Percentiles rank a stretch among this genome's conserved stretches.
Conservation (phyloP, 2,797 vertebrate genomes). For the Myripristis murdjan region DNA sequence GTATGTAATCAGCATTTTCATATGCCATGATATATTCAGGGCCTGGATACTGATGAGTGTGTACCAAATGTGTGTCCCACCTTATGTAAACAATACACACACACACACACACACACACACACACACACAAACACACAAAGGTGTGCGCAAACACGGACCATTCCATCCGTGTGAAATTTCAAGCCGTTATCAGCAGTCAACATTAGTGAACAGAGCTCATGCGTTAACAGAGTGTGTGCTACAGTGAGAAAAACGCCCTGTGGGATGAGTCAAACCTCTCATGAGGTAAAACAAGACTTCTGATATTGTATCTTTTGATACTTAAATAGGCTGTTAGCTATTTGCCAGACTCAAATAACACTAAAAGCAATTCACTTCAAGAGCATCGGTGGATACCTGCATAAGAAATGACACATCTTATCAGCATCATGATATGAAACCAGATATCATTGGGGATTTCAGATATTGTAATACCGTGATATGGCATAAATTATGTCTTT, state of each 20-base stretch:
- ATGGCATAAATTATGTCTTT: too few species aligned
- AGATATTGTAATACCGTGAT: too few species aligned
- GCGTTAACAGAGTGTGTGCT: constrained; percentile 29
- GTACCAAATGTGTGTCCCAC: constrained; percentile 57
- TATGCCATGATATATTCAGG: constrained; percentile 26
- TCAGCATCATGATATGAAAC: too few species aligned
- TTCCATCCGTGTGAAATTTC: constrained; percentile 65
- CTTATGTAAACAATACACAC: constrained; percentile 76
- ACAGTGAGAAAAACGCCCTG: constrained; percentile 5
- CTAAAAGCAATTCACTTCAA: constrained; percentile 1
- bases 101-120: constrained; percentile 2
- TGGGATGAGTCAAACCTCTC: constrained; percentile 22
- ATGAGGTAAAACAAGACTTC: constrained; percentile 3
- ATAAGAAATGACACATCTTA: too few species aligned
- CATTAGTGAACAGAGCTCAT: constrained; percentile 43
- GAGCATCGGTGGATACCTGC: too few species aligned
- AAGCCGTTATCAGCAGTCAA: constrained; percentile 57
- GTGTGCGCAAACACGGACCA: constrained; percentile 70
- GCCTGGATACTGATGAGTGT: constrained; percentile 33
- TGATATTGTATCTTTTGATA: constrained; percentile 37
- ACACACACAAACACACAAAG: constrained; percentile 5
- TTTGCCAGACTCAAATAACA: constrained; percentile 19
- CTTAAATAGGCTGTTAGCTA: not conserved
- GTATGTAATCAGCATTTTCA: constrained; percentile 59
- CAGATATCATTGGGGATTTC: too few species aligned